Percentiles rank a stretch among this genome's conserved stretches.
These are phyloP conservation scores for Colletes collaris DNA, from an alignment of 2,888 invertebrate species.

Conservation along the genomic window DNA sequence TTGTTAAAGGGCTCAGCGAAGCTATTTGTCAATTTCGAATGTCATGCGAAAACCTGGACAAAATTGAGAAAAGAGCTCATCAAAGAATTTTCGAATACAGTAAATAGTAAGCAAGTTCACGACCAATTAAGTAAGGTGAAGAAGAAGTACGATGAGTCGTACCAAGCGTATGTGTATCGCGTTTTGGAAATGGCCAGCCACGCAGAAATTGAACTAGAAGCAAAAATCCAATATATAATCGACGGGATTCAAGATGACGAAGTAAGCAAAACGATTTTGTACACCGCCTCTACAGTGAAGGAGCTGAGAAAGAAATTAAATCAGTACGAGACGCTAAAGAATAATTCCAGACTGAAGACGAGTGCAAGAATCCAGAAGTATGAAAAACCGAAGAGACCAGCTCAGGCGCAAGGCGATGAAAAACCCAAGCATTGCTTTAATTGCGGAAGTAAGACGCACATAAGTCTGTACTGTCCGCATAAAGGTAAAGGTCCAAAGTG, in stretches of 20 bases:
- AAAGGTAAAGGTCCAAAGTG: conserved; percentile 51
- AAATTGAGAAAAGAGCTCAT: background rate
- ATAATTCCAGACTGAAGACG: conserved; percentile 35
- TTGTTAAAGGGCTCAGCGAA: too few relatives aligned
- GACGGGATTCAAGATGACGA: conserved; percentile 48
- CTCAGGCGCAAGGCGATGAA: background rate
- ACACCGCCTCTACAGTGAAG: conserved; percentile 36
- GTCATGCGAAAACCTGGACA: too few relatives aligned
- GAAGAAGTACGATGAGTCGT: background rate
- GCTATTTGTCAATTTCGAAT: too few relatives aligned
- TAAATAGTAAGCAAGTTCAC: background rate
- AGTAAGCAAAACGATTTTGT: conserved; percentile 37
- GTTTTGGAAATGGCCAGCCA: conserved; percentile 19
- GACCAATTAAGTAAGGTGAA: background rate
- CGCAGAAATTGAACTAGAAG: conserved; percentile 36
- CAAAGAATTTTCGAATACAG: background rate
- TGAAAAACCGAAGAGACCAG: background rate
- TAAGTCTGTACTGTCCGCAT: conserved; percentile 17
- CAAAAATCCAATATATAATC: conserved; percentile 48
- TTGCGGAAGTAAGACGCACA: background rate
- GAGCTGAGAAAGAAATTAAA: conserved; percentile 49
- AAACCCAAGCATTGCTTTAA: background rate
- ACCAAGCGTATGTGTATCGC: conserved; percentile 1
- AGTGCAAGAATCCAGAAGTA: conserved; percentile 2
- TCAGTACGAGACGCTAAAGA: conserved; percentile 25